Evolutionary conservation across 2,113 vertebrate genomes (phyloP), one percentile per base, ranked within the genome.

Genomic region (Anser brachyrhynchus): DNA sequence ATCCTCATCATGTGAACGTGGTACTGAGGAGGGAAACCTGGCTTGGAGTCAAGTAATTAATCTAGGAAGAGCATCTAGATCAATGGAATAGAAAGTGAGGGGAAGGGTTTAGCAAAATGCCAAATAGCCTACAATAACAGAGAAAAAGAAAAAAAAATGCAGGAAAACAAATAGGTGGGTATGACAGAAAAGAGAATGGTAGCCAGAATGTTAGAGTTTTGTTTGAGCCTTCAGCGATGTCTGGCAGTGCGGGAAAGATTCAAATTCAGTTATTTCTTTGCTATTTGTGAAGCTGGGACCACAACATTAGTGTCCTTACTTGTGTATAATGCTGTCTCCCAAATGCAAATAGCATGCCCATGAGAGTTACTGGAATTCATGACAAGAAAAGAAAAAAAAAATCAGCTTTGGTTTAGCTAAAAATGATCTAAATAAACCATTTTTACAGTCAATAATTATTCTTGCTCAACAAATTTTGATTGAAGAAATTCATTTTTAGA

Each of bases 41-140:
- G 1, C 9, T 82, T 0, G 1, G 6, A 4, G 12, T 71, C 55
- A 54, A 2, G 7, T 57, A 61, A 8, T 22, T 74, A 39, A 5
- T 37, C 9, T 20, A 26, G 20, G 29, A 84, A 58, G 13, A 33
- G 13, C 3, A 26, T 12, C 1, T 72, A 52, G 9, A 2, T 65
- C 62, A 29, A 16, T 41, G 17, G 62, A 65, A 37, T 26, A 72
- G 58, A 33, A 87, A 46, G 12, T 6, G 55, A 69, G 11, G 7
- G 5, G 16, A 65, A 89, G 5, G 23, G 13, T 26, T 73, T 62
- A 62, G 52, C 81, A 78, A 51, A 46, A 65, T 54, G 12, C 5
- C 10, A 52, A 79, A 28, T 6, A 54, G 16, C 23, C 58, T 37
- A 13, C 37, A 58, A 62, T 57, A 52, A 49, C 11, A 88, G 12